phyloP scores from a whole-genome alignment of 2,888 invertebrate species.

The Cheilosia variabilis region DNA sequence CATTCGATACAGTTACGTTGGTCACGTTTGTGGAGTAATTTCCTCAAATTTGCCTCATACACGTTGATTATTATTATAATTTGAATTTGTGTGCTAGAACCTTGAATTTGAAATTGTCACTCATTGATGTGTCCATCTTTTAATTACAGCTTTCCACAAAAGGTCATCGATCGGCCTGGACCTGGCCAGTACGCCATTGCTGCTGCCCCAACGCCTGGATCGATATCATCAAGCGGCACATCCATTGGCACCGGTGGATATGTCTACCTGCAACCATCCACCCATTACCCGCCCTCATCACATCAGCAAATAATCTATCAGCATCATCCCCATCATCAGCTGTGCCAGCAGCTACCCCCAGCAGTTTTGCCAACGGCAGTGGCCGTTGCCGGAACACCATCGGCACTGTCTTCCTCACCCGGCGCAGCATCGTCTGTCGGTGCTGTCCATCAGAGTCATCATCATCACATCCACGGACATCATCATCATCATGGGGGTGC shows the following conservation, averaged over 20 bases:
- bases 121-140: conserved; percentile 28
- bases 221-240: conserved; percentile 77
- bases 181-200: conserved; percentile 82
- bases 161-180: conserved; percentile 83
- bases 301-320: conserved; percentile 81
- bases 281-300: conserved; percentile 81
- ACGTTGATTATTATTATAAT: conserved; percentile 17
- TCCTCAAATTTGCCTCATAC: conserved; percentile 28
- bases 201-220: conserved; percentile 77
- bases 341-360: conserved; percentile 81
- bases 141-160: conserved; percentile 83
- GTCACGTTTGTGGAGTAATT: conserved; percentile 50
- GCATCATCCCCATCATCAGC: conserved; percentile 80
- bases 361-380: conserved; percentile 70
- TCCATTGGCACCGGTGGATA: conserved; percentile 80
- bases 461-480: conserved; percentile 81
- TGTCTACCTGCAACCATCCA: conserved; percentile 82
- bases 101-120: conserved; percentile 39
- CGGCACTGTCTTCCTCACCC: conserved; percentile 54
- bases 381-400: conserved; percentile 64
- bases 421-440: conserved; percentile 68
- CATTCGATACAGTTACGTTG: conserved; percentile 52
- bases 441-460: conserved; percentile 78
- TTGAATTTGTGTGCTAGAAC: conserved; percentile 17
- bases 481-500: conserved; percentile 82